phyloP scores from a whole-genome alignment of 2,113 vertebrate genomes.

The Scatophagus argus region DNA sequence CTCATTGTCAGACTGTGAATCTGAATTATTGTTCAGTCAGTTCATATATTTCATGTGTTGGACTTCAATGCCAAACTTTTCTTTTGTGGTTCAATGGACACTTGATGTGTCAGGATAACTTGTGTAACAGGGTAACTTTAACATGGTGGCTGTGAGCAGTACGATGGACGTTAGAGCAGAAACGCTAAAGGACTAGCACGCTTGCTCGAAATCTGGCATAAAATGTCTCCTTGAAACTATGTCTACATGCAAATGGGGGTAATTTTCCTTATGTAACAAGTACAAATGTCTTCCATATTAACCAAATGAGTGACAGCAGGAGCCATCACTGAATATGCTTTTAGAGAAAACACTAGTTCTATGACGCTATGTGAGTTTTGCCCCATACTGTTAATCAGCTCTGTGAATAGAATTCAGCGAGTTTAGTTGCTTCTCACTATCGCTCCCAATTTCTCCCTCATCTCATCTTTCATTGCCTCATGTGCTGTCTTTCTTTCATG shows the following conservation, averaged over 20 bases:
- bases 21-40: conserved; percentile 33
- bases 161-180: neutral
- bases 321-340: conserved; percentile 43
- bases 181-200: neutral
- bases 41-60: conserved; percentile 3
- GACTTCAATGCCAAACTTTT: conserved; percentile 4
- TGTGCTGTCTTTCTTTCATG: neutral
- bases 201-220: neutral
- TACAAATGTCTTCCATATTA: conserved; percentile 27
- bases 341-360: conserved; percentile 57
- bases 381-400: conserved; percentile 5
- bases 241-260: neutral
- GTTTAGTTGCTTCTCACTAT: conserved; percentile 1
- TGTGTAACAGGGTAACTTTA: neutral
- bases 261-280: conserved; percentile 9
- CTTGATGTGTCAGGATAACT: neutral
- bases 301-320: conserved; percentile 35
- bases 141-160: neutral
- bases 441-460: neutral
- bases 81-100: conserved; percentile 27
- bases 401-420: conserved; percentile 2
- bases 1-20: conserved; percentile 31
- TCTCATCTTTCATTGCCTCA: conserved; percentile 17
- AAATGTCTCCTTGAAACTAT: conserved; percentile 15
- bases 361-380: conserved; percentile 9